Base-by-base conservation (phyloP, 2,888 invertebrate species). In the Alloscopus bannaensis region DNA sequence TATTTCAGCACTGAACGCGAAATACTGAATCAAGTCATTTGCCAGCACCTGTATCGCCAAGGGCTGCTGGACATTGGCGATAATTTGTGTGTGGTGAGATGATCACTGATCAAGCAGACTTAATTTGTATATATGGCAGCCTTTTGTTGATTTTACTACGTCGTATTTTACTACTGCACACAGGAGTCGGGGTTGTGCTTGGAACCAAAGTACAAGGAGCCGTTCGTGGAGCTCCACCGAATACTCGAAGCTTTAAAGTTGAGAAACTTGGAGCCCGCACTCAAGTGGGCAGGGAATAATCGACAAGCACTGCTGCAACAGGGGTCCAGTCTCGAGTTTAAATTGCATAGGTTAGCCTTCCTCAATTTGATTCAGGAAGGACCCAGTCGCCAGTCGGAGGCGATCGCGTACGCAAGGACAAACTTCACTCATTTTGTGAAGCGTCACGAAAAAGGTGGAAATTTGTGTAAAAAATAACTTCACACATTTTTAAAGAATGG, bases 31-130 rank as follows among this genome's bases (percentile, higher is more conserved):
- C 93, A 94, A 89, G 95, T 97, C 22, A 95, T 98, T 82, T 96
- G 96, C 86, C 96, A 98, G 88, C 98, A 99, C 90, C 95, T 98
- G 88, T 95, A 96, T 87, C 92, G 98, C 84, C 96, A 97, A 90
- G 98, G 98, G 52, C 92, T 96, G 91, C 92, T 97, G 84, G 96
- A 97, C 70, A 96, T 98, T 40, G 97, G 97, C 1, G 95, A 97
- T 87, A 91, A 93, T 85, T 88, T 96, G 57, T 92, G 92, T 72
- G 88, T 90, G 87, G 93, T 93, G 86, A 75, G 82, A 28, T 28
- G 36, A n/a, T 4, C 57, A 18, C 57, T 24, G 13, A 26, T n/a
- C 26, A 60, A 28, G 45, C 1, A 40, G 29, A 47, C 11, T 47
- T n/a, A 47, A 13, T 47, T 18, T n/a, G n/a, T 47, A 6, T 4